These are phyloP conservation scores for Turritopsis dohrnii DNA, from an alignment of 30 jellyfish, hydroid and myxozoan genomes.

Conservation along the genomic window DNA sequence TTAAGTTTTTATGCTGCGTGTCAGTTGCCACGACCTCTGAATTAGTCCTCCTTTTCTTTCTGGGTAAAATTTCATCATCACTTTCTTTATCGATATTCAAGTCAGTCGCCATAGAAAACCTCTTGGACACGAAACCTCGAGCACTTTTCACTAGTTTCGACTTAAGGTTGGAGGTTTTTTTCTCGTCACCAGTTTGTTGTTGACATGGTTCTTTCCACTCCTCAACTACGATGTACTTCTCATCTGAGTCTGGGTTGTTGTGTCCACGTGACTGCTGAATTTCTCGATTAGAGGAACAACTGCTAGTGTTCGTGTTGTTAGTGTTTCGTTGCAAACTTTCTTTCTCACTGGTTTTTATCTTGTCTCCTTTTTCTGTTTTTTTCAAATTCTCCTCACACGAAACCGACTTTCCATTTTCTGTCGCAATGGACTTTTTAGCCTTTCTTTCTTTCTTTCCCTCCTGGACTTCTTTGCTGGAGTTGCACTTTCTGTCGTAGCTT, in stretches of 20 bases:
- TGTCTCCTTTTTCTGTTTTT: neutral
- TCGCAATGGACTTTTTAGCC: neutral
- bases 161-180: neutral
- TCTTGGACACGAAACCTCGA: neutral
- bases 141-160: neutral
- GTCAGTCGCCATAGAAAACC: neutral
- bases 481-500: constrained; percentile 9
- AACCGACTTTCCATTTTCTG: neutral
- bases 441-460: neutral
- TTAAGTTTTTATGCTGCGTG: neutral
- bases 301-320: no score
- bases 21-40: neutral
- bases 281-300: neutral
- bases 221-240: constrained; percentile 3
- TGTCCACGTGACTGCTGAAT: neutral
- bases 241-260: neutral
- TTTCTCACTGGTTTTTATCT: neutral
- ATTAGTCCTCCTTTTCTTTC: neutral
- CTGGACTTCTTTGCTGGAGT: neutral
- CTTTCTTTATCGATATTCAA: neutral
- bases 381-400: neutral
- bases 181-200: neutral
- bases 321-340: neutral
- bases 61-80: neutral
- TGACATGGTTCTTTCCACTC: neutral